phyloP scores from a whole-genome alignment of 35 echinoderm and acorn worm species.

The Heliocidaris erythrogramma region DNA sequence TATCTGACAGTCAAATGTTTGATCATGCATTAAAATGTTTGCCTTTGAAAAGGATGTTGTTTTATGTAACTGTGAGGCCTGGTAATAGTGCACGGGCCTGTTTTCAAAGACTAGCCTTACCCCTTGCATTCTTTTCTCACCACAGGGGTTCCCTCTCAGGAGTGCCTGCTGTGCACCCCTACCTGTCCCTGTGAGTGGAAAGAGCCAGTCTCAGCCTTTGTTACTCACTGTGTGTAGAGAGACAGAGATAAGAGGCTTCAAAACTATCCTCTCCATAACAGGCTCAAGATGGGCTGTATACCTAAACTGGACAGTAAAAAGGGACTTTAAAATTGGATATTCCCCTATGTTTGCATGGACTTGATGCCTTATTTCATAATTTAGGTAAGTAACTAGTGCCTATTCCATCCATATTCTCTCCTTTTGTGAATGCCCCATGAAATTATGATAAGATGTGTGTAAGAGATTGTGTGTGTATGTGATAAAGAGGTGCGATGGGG shows the following conservation, averaged over 20 bases:
- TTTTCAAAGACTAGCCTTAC: neutral
- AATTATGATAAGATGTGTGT: neutral
- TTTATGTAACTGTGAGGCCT: too few species aligned
- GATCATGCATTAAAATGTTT: too few species aligned
- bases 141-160: neutral
- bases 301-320: neutral
- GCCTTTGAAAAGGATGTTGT: too few species aligned
- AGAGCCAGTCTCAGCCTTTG: neutral
- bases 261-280: neutral
- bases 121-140: neutral
- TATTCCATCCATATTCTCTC: neutral
- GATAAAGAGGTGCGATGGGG: neutral
- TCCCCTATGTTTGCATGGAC: neutral
- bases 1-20: too few species aligned
- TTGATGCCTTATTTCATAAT: constrained; percentile 1
- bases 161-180: constrained; percentile 13
- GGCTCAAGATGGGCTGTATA: neutral
- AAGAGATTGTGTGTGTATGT: neutral
- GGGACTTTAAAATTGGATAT: neutral
- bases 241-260: neutral
- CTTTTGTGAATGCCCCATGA: neutral
- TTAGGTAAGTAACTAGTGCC: neutral
- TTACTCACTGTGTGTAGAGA: neutral
- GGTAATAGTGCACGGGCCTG: neutral
- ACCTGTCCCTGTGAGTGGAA: neutral